These are phyloP conservation scores for Netelia melanura DNA, from an alignment of 2,888 invertebrate species.

Conservation along the genomic window DNA sequence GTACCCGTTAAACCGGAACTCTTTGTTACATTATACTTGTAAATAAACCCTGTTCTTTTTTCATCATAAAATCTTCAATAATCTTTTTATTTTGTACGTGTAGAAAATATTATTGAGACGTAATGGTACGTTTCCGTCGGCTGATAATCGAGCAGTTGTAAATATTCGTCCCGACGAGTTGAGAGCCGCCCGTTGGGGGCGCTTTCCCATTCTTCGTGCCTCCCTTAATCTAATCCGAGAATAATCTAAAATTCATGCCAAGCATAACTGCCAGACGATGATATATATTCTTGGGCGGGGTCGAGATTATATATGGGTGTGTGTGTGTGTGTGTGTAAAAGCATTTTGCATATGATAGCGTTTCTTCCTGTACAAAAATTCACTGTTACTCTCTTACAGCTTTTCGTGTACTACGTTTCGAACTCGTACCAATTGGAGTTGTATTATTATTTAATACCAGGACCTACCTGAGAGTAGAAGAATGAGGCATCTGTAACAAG, in stretches of 20 bases:
- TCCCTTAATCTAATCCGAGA: slow-evolving; percentile 83
- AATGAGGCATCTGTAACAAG: slow-evolving; percentile 25
- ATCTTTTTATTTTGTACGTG: no score
- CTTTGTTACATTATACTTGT: neutral
- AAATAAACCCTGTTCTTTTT: neutral
- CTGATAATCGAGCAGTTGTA: neutral
- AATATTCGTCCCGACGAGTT: neutral
- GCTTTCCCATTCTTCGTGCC: slow-evolving; percentile 50
- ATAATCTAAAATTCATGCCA: slow-evolving; percentile 84
- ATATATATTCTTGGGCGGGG: slow-evolving; percentile 81
- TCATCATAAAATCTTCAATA: neutral
- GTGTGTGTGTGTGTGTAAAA: neutral
- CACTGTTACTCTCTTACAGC: neutral
- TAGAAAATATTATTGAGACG: no score
- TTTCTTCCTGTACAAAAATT: slow-evolving; percentile 37
- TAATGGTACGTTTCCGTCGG: no score
- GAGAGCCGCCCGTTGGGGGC: slow-evolving; percentile 6
- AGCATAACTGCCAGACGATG: slow-evolving; percentile 84
- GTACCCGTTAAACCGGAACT: neutral
- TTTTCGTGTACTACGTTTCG: slow-evolving; percentile 31
- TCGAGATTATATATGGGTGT: slow-evolving; percentile 21
- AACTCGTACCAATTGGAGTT: slow-evolving; percentile 50
- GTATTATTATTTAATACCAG: slow-evolving; percentile 62
- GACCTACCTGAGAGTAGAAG: neutral
- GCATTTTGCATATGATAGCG: slow-evolving; percentile 15